Base-by-base conservation (phyloP, 1,140 invertebrate species). In the Bacillus rossius region DNA sequence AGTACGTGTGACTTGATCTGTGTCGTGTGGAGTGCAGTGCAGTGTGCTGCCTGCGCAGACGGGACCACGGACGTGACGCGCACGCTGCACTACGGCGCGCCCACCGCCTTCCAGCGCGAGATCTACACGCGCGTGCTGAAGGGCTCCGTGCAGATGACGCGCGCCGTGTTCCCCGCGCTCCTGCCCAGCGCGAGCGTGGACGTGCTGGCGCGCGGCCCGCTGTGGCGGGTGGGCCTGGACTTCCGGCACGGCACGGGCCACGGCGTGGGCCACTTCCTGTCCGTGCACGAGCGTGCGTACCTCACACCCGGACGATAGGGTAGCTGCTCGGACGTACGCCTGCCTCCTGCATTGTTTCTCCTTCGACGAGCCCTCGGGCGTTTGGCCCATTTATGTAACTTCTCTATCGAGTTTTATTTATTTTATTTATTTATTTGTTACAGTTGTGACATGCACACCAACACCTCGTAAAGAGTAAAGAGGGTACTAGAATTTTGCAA, bases 61-160 rank as follows among this genome's bases (percentile, higher is more conserved):
- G 94, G 95, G 37, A 97, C 94, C 1, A 98, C 94, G 0, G 92
- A 96, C 68, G 87, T 97, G 0, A 94, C 95, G 0, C 79, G 96
- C 57, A 98, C 95, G 0, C 74, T 97, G 7, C 92, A 96, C 73
- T 91, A 91, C 68, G 93, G 93, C 1, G 76, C 74, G 14, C 92
- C 94, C 1, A 85, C 87, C 0, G 69, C 77, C 0, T 81, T 88
- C 45, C 85, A 95, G 71, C 85, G 81, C 58, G 81, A 88, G 62
- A 87, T 87, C 5, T 98, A 95, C 71, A 98, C 94, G 0, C 81
- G 86, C 52, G 93, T 97, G 1, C 73, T 98, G n/a, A 90, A 91
- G 38, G 92, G 92, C 0, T 82, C 88, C 10, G 89, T 97, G 10
- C 84, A 87, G 57, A 68, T 93, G 23, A 79, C 87, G 0, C 76